Conservation (phyloP, 2,797 vertebrate genomes). For the Odontamblyopus rebecca region DNA sequence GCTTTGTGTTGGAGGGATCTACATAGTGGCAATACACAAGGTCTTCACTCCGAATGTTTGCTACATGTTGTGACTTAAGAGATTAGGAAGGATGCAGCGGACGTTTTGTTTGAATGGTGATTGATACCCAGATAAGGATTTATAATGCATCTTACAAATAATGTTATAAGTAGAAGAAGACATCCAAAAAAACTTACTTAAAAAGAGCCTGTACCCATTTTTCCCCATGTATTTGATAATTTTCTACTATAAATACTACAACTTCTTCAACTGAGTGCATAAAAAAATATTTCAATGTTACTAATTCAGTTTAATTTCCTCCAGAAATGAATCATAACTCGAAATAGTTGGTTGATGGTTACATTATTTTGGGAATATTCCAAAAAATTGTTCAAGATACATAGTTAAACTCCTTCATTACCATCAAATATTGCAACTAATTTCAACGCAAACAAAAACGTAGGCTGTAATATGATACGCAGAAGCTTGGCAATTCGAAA, state of each 20-base stretch:
- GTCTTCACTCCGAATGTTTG: constrained; percentile 20
- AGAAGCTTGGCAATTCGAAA: no score
- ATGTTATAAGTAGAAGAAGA: no score
- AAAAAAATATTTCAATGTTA: background rate
- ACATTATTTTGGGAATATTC: background rate
- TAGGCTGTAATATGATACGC: no score
- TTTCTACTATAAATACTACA: background rate
- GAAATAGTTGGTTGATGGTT: background rate
- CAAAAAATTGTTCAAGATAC: background rate
- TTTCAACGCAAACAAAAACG: no score
- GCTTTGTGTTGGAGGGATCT: constrained; percentile 38
- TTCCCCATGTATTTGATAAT: no score
- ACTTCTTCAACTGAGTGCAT: background rate
- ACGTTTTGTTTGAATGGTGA: background rate
- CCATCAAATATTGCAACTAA: no score
- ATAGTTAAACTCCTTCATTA: no score
- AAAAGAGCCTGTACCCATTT: no score
- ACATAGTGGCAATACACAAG: constrained; percentile 22
- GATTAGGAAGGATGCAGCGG: constrained; percentile 14
- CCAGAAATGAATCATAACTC: no score
- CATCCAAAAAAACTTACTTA: no score
- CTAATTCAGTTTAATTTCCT: no score
- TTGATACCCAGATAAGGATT: background rate
- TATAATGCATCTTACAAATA: no score
- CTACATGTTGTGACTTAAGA: constrained; percentile 20